Conservation (phyloP, 2,113 vertebrate genomes). For the Promerops cafer region DNA sequence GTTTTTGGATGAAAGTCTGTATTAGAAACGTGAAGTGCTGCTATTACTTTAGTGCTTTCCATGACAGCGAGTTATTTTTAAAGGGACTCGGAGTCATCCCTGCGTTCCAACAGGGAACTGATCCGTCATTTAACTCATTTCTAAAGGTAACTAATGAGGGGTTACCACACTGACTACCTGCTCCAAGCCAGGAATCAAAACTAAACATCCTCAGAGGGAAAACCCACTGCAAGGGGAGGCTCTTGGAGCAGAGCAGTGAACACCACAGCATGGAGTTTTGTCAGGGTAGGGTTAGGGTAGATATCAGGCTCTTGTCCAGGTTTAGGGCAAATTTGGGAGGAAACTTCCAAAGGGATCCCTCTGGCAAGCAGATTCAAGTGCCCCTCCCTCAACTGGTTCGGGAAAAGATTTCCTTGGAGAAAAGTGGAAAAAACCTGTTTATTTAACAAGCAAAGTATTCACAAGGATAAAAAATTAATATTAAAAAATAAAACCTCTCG, state of each 20-base stretch:
- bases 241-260: neutral
- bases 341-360: neutral
- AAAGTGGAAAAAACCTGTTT: neutral
- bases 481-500: neutral
- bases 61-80: neutral
- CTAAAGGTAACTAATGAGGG: neutral
- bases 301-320: neutral
- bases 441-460: neutral
- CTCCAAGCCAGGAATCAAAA: neutral
- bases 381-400: fast-evolving
- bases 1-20: neutral
- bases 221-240: fast-evolving
- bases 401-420: neutral
- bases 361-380: neutral
- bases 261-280: neutral
- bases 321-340: neutral
- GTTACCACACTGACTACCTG: neutral
- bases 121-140: neutral
- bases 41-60: neutral
- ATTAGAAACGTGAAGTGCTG: neutral
- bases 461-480: neutral
- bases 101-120: neutral
- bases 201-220: neutral
- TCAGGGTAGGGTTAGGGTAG: fast-evolving
- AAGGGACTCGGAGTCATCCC: neutral